phyloP scores from a whole-genome alignment of 1,140 invertebrate genomes.

The Eueides isabella region DNA sequence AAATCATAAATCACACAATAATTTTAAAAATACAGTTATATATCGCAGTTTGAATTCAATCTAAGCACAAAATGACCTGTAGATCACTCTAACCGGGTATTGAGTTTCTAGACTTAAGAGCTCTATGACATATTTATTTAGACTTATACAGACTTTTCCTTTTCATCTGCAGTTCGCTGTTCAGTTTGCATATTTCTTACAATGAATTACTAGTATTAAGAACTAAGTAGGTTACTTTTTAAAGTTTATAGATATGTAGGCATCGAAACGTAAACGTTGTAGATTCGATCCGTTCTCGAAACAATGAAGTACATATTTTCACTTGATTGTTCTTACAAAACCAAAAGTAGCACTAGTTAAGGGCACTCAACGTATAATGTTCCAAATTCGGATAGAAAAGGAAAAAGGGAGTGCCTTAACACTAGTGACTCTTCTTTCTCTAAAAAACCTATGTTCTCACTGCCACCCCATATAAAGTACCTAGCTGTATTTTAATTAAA shows the following conservation, averaged over 20 bases:
- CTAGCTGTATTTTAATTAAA: no score
- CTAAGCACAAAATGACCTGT: constrained; percentile 32
- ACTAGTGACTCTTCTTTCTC: no score
- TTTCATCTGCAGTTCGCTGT: constrained; percentile 3
- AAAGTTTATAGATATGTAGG: neutral
- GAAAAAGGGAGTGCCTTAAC: no score
- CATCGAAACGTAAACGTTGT: neutral
- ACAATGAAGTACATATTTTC: no score
- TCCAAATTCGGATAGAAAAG: no score
- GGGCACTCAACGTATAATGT: no score
- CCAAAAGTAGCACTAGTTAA: no score
- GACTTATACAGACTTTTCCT: constrained; percentile 23
- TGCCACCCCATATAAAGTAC: no score
- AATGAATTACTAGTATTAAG: neutral
- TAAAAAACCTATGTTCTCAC: no score
- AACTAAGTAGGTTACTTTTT: neutral
- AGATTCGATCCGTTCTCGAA: no score
- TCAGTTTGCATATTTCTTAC: neutral
- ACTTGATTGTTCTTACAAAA: no score
- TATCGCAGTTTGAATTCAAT: constrained; percentile 29
- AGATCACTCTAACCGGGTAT: constrained; percentile 30
- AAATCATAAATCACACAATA: constrained; percentile 10
- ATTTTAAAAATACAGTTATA: constrained; percentile 21
- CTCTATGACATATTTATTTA: constrained; percentile 30
- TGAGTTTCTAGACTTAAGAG: constrained; percentile 31